These are phyloP conservation scores for Mormyrus iriodes DNA, from an alignment of 2,113 vertebrate species.

Conservation along the genomic window DNA sequence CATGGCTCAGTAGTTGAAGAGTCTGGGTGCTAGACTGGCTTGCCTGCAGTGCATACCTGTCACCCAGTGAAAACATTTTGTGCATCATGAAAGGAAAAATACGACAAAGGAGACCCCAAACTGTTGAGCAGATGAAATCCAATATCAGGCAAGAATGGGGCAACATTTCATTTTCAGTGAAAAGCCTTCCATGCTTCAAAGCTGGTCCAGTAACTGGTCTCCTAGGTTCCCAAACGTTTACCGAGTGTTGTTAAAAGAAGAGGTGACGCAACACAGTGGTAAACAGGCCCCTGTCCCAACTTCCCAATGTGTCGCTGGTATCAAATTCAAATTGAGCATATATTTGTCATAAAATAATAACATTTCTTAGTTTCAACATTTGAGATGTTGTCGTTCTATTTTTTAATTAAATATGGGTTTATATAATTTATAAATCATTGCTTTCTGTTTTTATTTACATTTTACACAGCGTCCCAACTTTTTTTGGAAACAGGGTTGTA, in stretches of 20 bases:
- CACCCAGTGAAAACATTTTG: background rate
- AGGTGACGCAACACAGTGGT: background rate
- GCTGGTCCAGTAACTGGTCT: background rate
- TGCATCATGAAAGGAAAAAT: background rate
- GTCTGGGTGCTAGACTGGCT: background rate
- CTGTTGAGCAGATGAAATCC: background rate
- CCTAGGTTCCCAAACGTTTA: background rate
- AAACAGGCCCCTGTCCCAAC: background rate
- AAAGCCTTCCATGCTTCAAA: too few species aligned
- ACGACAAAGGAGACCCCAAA: background rate
- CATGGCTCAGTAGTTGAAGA: background rate
- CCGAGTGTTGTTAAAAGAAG: background rate
- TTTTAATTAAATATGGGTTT: background rate
- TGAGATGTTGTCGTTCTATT: background rate
- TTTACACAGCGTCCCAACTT: background rate
- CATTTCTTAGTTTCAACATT: background rate
- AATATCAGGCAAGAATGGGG: background rate
- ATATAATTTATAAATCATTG: background rate
- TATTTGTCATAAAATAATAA: background rate
- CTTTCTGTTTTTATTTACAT: background rate
- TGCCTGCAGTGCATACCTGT: background rate
- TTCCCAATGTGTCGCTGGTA: background rate
- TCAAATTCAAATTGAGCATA: background rate
- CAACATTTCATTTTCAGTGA: background rate
- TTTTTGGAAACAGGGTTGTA: background rate